Evolutionary conservation across 1,140 invertebrate genomes (phyloP).

Genomic region (Chionoecetes opilio): DNA sequence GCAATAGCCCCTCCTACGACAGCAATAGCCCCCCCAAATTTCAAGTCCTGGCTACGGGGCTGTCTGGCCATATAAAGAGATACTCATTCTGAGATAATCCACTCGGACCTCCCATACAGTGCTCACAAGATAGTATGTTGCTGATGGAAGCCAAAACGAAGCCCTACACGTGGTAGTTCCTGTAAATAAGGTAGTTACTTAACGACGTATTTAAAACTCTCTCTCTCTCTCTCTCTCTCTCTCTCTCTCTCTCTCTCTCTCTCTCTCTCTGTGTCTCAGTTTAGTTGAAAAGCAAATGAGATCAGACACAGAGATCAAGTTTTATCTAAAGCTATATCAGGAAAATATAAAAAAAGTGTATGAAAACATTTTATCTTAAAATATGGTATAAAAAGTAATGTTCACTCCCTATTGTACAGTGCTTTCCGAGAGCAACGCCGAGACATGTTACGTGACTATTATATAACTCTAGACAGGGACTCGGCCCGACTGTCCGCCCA

Average conservation of each 20-base stretch:
- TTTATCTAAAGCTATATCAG: too few species aligned
- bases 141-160: neutral
- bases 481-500: neutral
- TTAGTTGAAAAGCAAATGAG: neutral
- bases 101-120: neutral
- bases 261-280: too few species aligned
- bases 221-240: neutral
- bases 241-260: too few species aligned
- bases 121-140: neutral
- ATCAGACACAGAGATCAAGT: too few species aligned
- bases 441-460: conserved; percentile 69
- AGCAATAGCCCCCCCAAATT: too few species aligned
- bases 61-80: too few species aligned
- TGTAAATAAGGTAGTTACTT: neutral
- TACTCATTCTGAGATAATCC: neutral
- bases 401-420: conserved; percentile 68
- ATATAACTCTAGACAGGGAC: conserved; percentile 60
- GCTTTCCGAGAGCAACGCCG: conserved; percentile 45
- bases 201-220: too few species aligned
- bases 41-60: too few species aligned
- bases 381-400: conserved; percentile 76
- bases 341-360: too few species aligned
- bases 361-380: conserved; percentile 76
- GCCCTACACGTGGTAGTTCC: too few species aligned
- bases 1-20: too few species aligned